Evolutionary conservation across 2,113 vertebrate genomes (phyloP).

Genomic region (Corydoras sp.): DNA sequence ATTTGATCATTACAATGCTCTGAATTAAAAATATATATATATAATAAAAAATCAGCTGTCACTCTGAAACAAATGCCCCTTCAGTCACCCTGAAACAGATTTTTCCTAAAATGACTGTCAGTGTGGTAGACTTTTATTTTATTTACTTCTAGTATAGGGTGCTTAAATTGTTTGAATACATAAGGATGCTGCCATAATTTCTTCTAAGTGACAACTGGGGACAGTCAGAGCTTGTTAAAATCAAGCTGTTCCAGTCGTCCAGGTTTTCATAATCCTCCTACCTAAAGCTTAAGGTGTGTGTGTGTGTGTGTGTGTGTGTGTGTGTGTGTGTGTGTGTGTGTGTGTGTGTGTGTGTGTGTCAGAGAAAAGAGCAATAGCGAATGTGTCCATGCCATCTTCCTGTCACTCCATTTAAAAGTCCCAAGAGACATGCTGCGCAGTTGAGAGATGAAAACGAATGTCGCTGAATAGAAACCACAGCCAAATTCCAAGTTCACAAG

Average conservation of each 20-base stretch:
- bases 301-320: slow-evolving; percentile 16
- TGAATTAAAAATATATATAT: neutral
- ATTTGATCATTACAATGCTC: too few relatives aligned
- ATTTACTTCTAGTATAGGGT: too few relatives aligned
- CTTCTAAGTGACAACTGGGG: neutral
- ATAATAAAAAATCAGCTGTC: too few relatives aligned
- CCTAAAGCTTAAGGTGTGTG: slow-evolving; percentile 17
- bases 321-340: slow-evolving; percentile 7
- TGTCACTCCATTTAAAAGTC: neutral
- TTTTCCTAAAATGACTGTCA: too few relatives aligned
- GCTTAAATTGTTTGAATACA: too few relatives aligned
- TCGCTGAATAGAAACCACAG: slow-evolving; percentile 21
- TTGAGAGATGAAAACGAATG: neutral
- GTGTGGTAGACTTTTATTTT: too few relatives aligned
- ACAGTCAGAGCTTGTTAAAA: slow-evolving; percentile 22
- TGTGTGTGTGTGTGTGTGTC: neutral
- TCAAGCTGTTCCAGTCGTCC: slow-evolving; percentile 9
- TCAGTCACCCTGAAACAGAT: too few relatives aligned
- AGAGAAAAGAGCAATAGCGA: too few relatives aligned
- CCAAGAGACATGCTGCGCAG: neutral
- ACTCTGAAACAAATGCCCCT: too few relatives aligned
- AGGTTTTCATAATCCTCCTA: slow-evolving; percentile 22
- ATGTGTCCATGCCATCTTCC: neutral
- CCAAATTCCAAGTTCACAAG: slow-evolving; percentile 23
- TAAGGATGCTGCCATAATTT: too few relatives aligned